These are phyloP conservation scores for Aethes cnicana DNA, from an alignment of 2,888 invertebrate species.

Conservation along the genomic window DNA sequence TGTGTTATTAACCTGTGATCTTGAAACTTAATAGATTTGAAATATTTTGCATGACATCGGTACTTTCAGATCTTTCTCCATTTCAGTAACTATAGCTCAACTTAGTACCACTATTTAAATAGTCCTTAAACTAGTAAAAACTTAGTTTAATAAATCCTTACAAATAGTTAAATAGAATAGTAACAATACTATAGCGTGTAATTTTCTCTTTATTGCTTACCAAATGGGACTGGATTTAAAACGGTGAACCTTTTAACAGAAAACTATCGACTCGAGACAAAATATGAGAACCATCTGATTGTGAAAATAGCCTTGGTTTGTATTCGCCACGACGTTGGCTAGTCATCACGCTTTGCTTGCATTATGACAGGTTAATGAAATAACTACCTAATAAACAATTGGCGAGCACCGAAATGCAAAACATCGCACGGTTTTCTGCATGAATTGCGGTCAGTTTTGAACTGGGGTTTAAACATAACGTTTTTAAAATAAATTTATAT, in stretches of 20 bases:
- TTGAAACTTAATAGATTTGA: conserved; percentile 10
- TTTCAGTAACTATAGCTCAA: conserved; percentile 16
- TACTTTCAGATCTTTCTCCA: conserved; percentile 6
- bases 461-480: no score
- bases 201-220: conserved; percentile 79
- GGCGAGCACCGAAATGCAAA: no score
- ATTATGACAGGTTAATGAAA: conserved; percentile 47
- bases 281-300: conserved; percentile 98
- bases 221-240: conserved; percentile 68
- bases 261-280: conserved; percentile 98
- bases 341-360: conserved; percentile 61
- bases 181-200: conserved; percentile 68
- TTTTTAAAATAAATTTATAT: no score
- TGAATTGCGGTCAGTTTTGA: no score
- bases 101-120: conserved; percentile 22
- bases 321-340: conserved; percentile 72
- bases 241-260: conserved; percentile 85
- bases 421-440: no score
- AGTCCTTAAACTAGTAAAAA: conserved; percentile 5
- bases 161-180: conserved; percentile 26
- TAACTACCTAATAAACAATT: no score
- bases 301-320: conserved; percentile 97
- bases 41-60: conserved; percentile 26
- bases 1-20: conserved; percentile 12
- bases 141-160: conserved; percentile 20